Conservation (phyloP, 2,113 vertebrate species). For the Oenanthe melanoleuca region DNA sequence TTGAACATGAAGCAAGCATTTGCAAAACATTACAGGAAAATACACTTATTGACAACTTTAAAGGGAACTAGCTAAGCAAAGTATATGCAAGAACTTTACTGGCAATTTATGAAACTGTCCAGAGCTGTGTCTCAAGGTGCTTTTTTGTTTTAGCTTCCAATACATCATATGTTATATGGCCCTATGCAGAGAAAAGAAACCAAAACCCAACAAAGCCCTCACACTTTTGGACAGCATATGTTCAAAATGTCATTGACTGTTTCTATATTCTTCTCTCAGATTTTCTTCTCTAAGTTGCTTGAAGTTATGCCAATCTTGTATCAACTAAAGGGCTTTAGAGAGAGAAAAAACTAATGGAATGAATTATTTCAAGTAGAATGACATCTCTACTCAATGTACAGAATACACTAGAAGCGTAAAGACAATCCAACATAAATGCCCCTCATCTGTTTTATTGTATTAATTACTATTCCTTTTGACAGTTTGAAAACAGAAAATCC, state of each 20-base stretch:
- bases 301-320: neutral
- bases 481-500: neutral
- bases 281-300: neutral
- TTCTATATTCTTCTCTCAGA: neutral
- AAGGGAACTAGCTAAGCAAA: neutral
- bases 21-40: neutral
- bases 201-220: neutral
- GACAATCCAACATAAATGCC: neutral
- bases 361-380: neutral
- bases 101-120: neutral
- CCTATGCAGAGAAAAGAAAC: neutral
- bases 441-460: neutral
- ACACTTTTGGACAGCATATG: neutral
- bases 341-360: neutral
- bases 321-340: neutral
- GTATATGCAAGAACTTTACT: neutral
- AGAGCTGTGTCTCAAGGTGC: neutral
- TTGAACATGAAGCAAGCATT: neutral
- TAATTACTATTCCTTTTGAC: neutral
- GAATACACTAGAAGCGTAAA: neutral
- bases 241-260: neutral
- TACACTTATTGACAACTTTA: neutral
- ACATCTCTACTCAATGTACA: neutral
- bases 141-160: constrained; percentile 15
- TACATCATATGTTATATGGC: neutral